Evolutionary conservation across 1,140 invertebrate species (phyloP).

Genomic region (Drosophila melanogaster): DNA sequence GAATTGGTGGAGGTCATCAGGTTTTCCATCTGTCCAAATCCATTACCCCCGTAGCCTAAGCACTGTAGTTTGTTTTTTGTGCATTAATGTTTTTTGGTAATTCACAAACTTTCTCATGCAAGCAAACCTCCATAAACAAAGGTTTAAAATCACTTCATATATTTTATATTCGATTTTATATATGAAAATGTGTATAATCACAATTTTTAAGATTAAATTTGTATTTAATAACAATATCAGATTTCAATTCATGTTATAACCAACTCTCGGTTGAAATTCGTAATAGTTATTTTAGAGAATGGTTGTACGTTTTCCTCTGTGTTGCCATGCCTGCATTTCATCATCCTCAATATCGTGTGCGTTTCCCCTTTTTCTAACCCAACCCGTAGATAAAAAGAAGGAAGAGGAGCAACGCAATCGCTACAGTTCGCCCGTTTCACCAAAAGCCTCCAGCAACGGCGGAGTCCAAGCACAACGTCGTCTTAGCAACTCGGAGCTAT

Average conservation of each 20-base stretch:
- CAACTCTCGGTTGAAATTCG: no score
- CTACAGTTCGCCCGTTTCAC: conserved; percentile 53
- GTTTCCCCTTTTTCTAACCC: not conserved
- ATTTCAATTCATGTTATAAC: not conserved
- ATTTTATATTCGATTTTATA: no score
- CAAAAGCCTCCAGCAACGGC: conserved; percentile 29
- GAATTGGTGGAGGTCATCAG: conserved; percentile 3
- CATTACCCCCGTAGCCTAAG: conserved; percentile 4
- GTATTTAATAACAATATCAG: no score
- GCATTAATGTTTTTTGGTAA: not conserved
- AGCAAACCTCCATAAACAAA: not conserved
- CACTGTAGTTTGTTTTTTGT: conserved; percentile 26
- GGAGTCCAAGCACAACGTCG: conserved; percentile 28
- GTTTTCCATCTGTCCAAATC: not conserved
- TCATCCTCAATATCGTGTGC: conserved; percentile 24
- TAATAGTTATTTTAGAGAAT: no score
- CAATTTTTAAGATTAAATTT: no score
- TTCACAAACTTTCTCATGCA: not conserved
- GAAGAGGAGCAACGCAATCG: conserved; percentile 72
- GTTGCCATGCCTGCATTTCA: conserved; percentile 19
- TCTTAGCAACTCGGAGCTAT: conserved; percentile 60
- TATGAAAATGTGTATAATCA: no score
- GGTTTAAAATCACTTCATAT: not conserved
- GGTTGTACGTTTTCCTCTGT: conserved; percentile 15
- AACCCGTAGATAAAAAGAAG: conserved; percentile 72